These are phyloP conservation scores for Eulemur macaco DNA, from an alignment of 2,113 vertebrate genomes.

Conservation along the genomic window DNA sequence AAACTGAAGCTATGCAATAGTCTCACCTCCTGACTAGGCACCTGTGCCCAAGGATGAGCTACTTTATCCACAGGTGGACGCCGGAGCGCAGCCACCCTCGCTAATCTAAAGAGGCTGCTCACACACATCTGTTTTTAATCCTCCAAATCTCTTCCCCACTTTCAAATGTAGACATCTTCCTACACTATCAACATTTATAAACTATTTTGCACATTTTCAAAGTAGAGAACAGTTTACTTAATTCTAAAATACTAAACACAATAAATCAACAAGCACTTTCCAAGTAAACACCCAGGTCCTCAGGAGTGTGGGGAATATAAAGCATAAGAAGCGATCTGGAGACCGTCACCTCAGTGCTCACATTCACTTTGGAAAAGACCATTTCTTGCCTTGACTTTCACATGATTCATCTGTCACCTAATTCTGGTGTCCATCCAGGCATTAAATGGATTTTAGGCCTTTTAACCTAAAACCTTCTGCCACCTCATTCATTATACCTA, in stretches of 20 bases:
- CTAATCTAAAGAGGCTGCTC: background rate
- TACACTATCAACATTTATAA: too few species aligned
- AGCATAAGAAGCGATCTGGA: background rate
- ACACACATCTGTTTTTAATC: background rate
- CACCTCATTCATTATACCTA: slow-evolving; percentile 52
- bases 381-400: background rate
- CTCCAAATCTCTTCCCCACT: background rate
- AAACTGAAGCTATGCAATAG: background rate
- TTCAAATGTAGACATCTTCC: background rate
- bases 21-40: background rate
- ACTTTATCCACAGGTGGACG: background rate
- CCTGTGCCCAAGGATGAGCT: background rate
- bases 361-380: background rate
- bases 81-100: background rate
- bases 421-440: slow-evolving; percentile 62
- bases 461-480: slow-evolving; percentile 58
- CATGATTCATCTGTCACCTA: slow-evolving; percentile 48
- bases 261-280: background rate
- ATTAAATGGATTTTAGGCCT: slow-evolving; percentile 67
- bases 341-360: background rate
- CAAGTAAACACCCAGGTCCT: background rate
- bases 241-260: background rate
- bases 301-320: background rate
- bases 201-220: background rate
- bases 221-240: background rate